Percentiles rank a stretch among this genome's conserved stretches.
phyloP scores from a whole-genome alignment of 2,113 vertebrate genomes.

The Salvator merianae region DNA sequence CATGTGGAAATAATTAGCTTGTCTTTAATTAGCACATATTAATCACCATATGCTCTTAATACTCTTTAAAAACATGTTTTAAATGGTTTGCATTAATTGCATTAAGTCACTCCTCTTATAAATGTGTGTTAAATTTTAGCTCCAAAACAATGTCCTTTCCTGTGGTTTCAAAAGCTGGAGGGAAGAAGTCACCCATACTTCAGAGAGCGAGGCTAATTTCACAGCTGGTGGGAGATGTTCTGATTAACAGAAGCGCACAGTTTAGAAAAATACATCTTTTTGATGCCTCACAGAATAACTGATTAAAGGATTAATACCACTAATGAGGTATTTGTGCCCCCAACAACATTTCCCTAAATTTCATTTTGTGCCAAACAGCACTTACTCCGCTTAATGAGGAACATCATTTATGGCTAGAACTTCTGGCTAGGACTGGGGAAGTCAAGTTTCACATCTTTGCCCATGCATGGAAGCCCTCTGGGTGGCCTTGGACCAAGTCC shows the following conservation, averaged over 20 bases:
- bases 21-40: slow-evolving; percentile 47
- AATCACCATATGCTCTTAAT: slow-evolving; percentile 37
- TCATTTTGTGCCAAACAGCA: neutral
- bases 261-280: neutral
- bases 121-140: slow-evolving; percentile 27
- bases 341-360: neutral
- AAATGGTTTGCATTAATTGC: slow-evolving; percentile 36
- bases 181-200: slow-evolving; percentile 21
- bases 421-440: no score
- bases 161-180: slow-evolving; percentile 28
- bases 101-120: slow-evolving; percentile 48
- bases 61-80: slow-evolving; percentile 46
- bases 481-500: no score
- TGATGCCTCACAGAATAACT: slow-evolving; percentile 7
- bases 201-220: slow-evolving; percentile 25
- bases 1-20: slow-evolving; percentile 51
- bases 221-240: neutral
- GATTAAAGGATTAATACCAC: slow-evolving; percentile 2
- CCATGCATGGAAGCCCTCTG: no score
- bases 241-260: neutral
- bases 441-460: no score
- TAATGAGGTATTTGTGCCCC: neutral
- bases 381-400: neutral
- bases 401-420: neutral
- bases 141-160: slow-evolving; percentile 5